These are phyloP conservation scores for Meriones psammophilus DNA, from an alignment of 2,797 vertebrate species.

Conservation along the genomic window DNA sequence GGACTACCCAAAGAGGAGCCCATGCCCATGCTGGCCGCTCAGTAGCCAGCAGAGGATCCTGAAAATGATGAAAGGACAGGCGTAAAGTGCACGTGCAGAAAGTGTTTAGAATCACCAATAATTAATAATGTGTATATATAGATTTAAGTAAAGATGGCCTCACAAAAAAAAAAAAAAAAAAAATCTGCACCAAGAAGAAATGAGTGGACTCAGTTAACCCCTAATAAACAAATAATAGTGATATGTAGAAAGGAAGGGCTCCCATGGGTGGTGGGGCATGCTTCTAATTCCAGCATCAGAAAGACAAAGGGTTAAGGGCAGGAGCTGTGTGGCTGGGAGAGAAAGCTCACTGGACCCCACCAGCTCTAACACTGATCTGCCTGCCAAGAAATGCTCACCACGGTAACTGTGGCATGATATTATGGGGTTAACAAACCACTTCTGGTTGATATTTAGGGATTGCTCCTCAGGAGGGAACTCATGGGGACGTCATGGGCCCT, in stretches of 20 bases:
- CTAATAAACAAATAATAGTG: background rate
- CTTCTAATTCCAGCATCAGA: background rate
- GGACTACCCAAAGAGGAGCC: background rate
- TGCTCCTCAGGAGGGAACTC: background rate
- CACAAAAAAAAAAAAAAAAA: background rate
- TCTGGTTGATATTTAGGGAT: background rate
- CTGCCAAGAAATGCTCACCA: background rate
- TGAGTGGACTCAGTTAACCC: background rate
- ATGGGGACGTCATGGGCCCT: background rate
- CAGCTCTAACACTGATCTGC: background rate
- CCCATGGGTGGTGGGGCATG: background rate
- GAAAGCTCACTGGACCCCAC: background rate
- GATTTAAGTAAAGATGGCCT: background rate
- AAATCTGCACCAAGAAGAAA: background rate
- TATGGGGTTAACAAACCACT: background rate
- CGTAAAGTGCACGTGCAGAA: background rate
- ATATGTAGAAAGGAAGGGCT: background rate
- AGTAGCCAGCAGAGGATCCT: background rate
- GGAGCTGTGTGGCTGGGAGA: background rate
- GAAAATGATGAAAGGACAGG: constrained; percentile 33
- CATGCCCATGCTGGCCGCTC: background rate
- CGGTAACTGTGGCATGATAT: background rate
- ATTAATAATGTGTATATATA: background rate
- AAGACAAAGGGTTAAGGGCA: background rate
- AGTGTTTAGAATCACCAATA: background rate